Conservation (phyloP, 2,888 invertebrate genomes). For the Habroteleia sp. region DNA sequence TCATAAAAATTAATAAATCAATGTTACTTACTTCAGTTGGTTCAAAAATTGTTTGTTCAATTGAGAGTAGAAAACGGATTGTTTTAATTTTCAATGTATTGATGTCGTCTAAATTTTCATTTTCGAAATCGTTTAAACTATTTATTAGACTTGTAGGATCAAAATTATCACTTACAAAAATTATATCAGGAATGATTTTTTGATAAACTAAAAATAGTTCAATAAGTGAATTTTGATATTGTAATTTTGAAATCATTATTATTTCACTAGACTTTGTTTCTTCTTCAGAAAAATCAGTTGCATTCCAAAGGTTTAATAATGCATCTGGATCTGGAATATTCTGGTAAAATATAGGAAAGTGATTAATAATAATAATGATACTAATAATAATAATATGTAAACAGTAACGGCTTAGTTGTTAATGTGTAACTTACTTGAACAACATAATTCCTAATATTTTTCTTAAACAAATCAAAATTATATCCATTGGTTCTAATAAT, state of each 20-base stretch:
- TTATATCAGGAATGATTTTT: conserved; percentile 82
- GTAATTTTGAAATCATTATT: conserved; percentile 64
- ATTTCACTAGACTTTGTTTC: conserved; percentile 53
- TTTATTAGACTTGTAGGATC: conserved; percentile 66
- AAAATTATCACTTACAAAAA: conserved; percentile 54
- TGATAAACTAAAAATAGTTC: conserved; percentile 83
- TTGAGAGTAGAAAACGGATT: conserved; percentile 77
- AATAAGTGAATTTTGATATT: conserved; percentile 80
- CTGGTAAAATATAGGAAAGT: conserved; percentile 47
- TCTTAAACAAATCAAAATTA: conserved; percentile 63
- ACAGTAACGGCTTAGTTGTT: too few species aligned
- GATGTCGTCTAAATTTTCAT: conserved; percentile 61
- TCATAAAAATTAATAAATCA: too few species aligned
- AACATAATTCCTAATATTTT: conserved; percentile 68
- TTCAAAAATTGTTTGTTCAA: conserved; percentile 72
- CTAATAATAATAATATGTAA: too few species aligned
- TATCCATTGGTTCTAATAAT: conserved; percentile 43
- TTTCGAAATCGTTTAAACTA: conserved; percentile 60
- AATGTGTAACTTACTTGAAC: conserved; percentile 63
- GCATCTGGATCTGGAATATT: conserved; percentile 78
- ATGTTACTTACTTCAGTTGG: conserved; percentile 66
- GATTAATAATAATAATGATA: too few species aligned
- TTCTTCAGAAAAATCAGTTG: conserved; percentile 44
- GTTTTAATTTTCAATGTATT: conserved; percentile 78
- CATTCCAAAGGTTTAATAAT: conserved; percentile 77